These are phyloP conservation scores for Ceramica pisi DNA, from an alignment of 2,888 invertebrate genomes.

Conservation along the genomic window DNA sequence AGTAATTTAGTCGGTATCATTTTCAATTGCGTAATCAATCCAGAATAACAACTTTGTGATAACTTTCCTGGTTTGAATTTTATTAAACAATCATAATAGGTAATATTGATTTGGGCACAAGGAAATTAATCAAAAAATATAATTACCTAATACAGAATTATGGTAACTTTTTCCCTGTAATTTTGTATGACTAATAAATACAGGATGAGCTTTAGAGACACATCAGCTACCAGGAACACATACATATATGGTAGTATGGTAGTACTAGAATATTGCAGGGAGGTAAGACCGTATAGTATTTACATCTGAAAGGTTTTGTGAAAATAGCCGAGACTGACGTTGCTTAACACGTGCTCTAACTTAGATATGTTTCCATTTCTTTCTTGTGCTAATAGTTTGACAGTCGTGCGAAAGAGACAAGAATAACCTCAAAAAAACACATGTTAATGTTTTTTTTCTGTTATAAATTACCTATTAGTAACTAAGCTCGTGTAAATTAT, in stretches of 20 bases:
- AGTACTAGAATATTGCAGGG: neutral
- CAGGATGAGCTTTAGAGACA: slow-evolving; percentile 25
- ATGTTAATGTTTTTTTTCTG: neutral
- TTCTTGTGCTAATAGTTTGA: neutral
- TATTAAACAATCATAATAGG: neutral
- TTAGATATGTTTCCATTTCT: neutral
- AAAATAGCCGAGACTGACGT: neutral
- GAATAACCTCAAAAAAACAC: neutral
- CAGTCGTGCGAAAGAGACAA: neutral
- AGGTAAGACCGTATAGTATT: neutral
- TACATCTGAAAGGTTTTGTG: neutral
- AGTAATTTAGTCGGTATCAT: no score
- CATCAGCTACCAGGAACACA: slow-evolving; percentile 38
- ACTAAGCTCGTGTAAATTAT: neutral
- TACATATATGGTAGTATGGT: neutral
- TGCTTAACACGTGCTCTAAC: neutral
- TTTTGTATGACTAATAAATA: neutral
- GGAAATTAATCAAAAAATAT: neutral
- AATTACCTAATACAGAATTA: neutral
- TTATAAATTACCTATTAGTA: neutral
- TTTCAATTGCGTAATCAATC: no score
- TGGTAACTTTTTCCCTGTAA: neutral
- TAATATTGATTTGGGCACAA: neutral
- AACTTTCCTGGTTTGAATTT: neutral
- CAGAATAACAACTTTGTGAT: neutral